Evolutionary conservation across 1,140 invertebrate species (phyloP), one percentile per base, ranked within the genome.

Genomic region (Holotrichia oblita): DNA sequence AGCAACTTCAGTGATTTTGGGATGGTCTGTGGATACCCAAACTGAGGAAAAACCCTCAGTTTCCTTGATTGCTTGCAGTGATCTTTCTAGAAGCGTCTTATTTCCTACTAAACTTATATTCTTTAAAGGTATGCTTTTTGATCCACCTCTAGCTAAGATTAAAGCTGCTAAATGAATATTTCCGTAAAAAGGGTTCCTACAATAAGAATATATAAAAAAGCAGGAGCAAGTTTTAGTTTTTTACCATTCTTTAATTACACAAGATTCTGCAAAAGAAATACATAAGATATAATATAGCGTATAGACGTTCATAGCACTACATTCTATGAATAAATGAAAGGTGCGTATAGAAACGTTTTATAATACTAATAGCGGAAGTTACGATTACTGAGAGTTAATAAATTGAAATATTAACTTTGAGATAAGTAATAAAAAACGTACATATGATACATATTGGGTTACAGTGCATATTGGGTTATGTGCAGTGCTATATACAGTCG

Each of bases 21-120:
- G 83, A 84, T 93, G 87, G 84, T 94, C 93, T 0, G 93, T 94
- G n/a, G 94, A 95, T 6, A 95, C 93, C 90, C 93, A 94, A 20
- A 94, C 86, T 44, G 91, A 90, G 55, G 86, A 78, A 79, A 95
- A 91, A 73, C 87, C 88, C 85, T 87, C 85, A 76, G 91, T 89
- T 79, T 88, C 81, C 59, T 87, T 85, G 77, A 93, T 90, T 3
- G 86, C 89, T 59, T 87, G 79, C 24, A 95, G 85, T 41, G 91
- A 86, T 44, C 90, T 90, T n/a, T 87, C 86, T 40, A 94, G 79
- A 17, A 95, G 86, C 8, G 90, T 90, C 14, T 88, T 80, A 10
- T 89, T 89, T 48, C 89, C 88, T 40, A 94, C 87, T 78, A 85
- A 83, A 48, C 88, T 89, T 40, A 94, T 82, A 87, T 95, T 95